Conservation (phyloP, 2,888 invertebrate genomes). For the Spilarctia lutea region DNA sequence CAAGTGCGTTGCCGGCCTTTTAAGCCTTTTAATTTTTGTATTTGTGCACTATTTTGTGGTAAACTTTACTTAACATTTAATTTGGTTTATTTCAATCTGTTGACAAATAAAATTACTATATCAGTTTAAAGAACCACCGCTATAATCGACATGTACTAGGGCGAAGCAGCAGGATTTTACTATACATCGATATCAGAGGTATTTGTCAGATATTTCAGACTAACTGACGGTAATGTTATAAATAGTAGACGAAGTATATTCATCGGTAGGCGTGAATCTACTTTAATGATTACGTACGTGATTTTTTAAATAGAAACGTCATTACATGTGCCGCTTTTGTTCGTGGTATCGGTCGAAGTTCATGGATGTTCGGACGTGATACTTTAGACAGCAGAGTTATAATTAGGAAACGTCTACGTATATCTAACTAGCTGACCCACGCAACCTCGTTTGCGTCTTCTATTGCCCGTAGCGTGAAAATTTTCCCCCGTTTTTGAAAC, state of each 20-base stretch:
- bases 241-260: not conserved
- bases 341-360: not conserved
- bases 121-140: too few species aligned
- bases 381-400: not conserved
- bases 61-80: too few species aligned
- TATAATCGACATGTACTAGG: too few species aligned
- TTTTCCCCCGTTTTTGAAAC: too few species aligned
- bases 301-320: not conserved
- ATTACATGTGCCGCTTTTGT: not conserved
- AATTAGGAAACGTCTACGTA: not conserved
- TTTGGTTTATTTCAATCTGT: too few species aligned
- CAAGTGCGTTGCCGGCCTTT: too few species aligned
- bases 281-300: not conserved
- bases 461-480: too few species aligned
- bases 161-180: not conserved
- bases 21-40: too few species aligned
- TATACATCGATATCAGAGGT: not conserved
- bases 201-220: not conserved
- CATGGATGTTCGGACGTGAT: not conserved
- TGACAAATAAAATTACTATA: too few species aligned
- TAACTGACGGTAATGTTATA: not conserved
- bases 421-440: too few species aligned
- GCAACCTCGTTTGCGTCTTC: too few species aligned
- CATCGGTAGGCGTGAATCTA: not conserved
- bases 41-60: too few species aligned